Evolutionary conservation across 2,113 vertebrate species (phyloP).

Genomic region (Xiphias gladius): DNA sequence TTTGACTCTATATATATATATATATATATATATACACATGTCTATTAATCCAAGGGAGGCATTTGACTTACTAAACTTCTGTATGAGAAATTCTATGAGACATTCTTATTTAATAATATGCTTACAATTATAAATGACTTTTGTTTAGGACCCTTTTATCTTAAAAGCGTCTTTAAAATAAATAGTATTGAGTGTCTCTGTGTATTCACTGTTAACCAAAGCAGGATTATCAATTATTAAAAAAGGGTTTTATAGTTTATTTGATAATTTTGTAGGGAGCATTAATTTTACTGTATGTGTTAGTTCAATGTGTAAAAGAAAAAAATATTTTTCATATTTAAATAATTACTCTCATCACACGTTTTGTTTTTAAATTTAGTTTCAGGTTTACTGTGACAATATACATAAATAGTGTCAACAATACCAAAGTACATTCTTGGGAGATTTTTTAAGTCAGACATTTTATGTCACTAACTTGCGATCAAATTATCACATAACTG

Average conservation of each 20-base stretch:
- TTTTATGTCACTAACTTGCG: constrained; percentile 44
- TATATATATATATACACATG: background rate
- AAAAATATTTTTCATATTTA: background rate
- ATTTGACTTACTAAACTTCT: background rate
- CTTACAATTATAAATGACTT: background rate
- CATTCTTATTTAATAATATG: background rate
- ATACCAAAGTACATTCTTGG: constrained; percentile 35
- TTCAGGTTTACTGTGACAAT: background rate
- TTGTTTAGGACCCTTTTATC: background rate
- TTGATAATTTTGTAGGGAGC: background rate
- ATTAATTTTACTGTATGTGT: background rate
- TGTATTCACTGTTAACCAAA: background rate
- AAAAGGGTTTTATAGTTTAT: background rate
- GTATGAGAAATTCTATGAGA: background rate
- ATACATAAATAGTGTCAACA: constrained; percentile 19
- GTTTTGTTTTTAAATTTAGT: background rate
- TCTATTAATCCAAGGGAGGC: background rate
- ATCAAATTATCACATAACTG: constrained; percentile 54
- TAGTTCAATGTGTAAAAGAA: background rate
- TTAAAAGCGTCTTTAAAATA: background rate
- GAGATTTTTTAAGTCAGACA: constrained; percentile 8
- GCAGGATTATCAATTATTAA: background rate
- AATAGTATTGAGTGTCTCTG: background rate
- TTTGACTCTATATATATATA: too few relatives aligned
- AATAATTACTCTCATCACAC: background rate